Evolutionary conservation across 2,797 vertebrate genomes (phyloP), one percentile per base, ranked within the genome.

Genomic region (Rhyacichthys aspro): DNA sequence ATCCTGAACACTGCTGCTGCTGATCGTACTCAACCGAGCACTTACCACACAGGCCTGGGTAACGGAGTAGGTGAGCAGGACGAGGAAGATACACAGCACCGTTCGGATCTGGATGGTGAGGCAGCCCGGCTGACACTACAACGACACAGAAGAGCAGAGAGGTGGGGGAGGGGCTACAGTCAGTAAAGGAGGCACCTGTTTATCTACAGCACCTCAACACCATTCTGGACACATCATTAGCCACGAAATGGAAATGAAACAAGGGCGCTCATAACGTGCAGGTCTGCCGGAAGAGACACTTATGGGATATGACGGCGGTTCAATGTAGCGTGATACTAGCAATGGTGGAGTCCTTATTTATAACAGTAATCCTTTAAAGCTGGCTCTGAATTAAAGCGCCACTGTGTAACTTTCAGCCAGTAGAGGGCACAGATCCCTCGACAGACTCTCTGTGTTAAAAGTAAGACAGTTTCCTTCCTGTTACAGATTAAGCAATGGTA

Each of bases 41-140:
- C 96, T 96, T 71, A 99, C 97, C 96, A 98, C 94, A 79, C 94
- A 98, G 70, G 95, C 94, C 92, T 98, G 97, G 67, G 95, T 95
- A 59, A 98, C 93, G 0, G 96, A 94, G 85, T 96, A 99, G 83
- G 95, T 94, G 78, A 98, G 90, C 80, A 98, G 90, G 56, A 94
- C 95, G 36, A 98, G 94, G 88, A 96, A 95, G 76, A 96, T 85
- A 78, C 92, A 97, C 66, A 99, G 88, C 72, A 93, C 86, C 0
- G 97, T 98, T 82, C 96, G 93, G 76, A 99, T 98, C 90, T 95
- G 95, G 87, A 98, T 96, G 64, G 96, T 98, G 87, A 99, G 95
- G 93, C 96, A 99, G 74, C 95, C 94, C 53, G 97, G 97, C 87
- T 97, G 94, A 88, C 97, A 99, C 97, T 99, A 61, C 52, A 83